Evolutionary conservation across 2,888 invertebrate species (phyloP).

Genomic region (Orthosia gothica): DNA sequence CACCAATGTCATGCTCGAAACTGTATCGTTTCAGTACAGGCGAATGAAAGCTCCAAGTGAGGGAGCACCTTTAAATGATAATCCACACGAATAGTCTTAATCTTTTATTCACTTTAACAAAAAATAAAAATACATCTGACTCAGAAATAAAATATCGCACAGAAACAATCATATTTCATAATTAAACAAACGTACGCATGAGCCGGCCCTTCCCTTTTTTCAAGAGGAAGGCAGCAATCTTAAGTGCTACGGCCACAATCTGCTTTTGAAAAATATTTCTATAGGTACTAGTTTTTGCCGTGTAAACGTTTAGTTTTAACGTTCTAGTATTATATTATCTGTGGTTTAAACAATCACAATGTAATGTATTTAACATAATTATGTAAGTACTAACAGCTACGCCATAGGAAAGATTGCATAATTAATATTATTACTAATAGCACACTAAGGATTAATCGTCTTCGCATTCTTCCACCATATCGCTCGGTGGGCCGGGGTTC

Average conservation of each 20-base stretch:
- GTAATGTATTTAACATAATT: background rate
- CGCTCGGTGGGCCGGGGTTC: slow-evolving; percentile 85
- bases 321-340: too few relatives aligned
- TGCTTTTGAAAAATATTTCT: background rate
- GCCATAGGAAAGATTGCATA: slow-evolving; percentile 7
- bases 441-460: slow-evolving; percentile 62
- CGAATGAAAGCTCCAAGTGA: too few relatives aligned
- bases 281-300: background rate
- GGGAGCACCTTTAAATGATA: background rate
- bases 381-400: background rate
- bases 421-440: slow-evolving; percentile 23
- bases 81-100: background rate
- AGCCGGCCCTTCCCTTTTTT: too few relatives aligned
- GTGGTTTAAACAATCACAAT: background rate
- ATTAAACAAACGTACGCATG: background rate
- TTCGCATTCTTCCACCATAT: slow-evolving; percentile 85
- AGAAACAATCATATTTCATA: slow-evolving; percentile 1
- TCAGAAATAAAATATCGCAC: slow-evolving; percentile 3
- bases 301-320: slow-evolving; percentile 6
- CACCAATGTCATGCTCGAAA: too few relatives aligned
- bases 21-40: too few relatives aligned
- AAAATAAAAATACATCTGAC: slow-evolving; percentile 12
- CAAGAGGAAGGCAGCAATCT: background rate
- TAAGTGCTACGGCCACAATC: background rate
- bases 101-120: slow-evolving; percentile 9